These are phyloP conservation scores for Platycercus adscitus DNA, from an alignment of 2,113 vertebrate species.

Conservation along the genomic window DNA sequence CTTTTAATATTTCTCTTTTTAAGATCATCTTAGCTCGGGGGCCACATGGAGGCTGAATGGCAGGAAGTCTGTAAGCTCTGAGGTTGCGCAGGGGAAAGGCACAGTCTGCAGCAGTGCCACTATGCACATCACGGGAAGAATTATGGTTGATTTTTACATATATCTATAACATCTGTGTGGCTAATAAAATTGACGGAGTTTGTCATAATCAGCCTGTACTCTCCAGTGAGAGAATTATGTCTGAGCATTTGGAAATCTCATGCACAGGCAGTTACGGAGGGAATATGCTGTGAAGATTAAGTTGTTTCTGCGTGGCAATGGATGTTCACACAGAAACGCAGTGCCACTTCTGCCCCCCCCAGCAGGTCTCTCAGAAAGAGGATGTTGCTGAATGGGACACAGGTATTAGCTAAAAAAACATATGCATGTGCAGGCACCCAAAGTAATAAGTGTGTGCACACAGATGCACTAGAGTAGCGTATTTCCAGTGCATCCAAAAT, in stretches of 20 bases:
- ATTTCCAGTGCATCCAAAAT: background rate
- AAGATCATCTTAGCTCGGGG: background rate
- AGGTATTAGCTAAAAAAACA: background rate
- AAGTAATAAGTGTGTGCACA: background rate
- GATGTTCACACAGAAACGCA: background rate
- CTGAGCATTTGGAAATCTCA: conserved; percentile 54
- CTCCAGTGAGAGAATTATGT: conserved; percentile 56
- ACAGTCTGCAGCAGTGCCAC: conserved; percentile 1
- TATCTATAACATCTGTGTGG: conserved; percentile 64
- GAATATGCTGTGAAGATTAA: conserved; percentile 36
- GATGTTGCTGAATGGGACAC: background rate
- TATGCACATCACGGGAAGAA: conserved; percentile 24
- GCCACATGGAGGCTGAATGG: background rate
- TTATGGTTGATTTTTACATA: conserved; percentile 43
- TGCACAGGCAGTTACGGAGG: conserved; percentile 10
- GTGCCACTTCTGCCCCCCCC: background rate
- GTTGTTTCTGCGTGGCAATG: background rate
- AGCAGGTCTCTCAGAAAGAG: background rate
- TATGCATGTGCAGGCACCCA: background rate
- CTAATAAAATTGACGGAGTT: conserved; percentile 66
- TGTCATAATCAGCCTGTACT: conserved; percentile 53
- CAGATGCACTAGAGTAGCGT: background rate
- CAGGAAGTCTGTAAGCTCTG: conserved; percentile 39
- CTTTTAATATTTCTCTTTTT: conserved; percentile 27
- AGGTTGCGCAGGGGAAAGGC: background rate